Conservation (phyloP, 2,797 vertebrate species). For the Siniperca scherzeri region DNA sequence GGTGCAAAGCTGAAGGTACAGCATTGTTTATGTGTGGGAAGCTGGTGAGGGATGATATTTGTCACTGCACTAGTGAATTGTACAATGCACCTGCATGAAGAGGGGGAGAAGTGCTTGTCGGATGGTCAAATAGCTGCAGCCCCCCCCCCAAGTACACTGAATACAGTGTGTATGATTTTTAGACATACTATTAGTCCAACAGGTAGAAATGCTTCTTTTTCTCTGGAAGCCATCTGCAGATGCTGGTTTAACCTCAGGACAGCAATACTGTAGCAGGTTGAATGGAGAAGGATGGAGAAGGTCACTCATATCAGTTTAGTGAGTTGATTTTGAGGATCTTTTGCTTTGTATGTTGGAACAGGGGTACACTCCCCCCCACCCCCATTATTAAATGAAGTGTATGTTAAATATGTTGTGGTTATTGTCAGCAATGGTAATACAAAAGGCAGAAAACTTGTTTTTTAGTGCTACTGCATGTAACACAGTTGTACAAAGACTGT, state of each 20-base stretch:
- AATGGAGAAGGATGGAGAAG: not conserved
- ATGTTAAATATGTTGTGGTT: conserved; percentile 21
- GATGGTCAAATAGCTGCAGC: not conserved
- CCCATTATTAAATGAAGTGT: not conserved
- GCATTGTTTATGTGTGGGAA: not conserved
- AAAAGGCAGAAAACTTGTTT: conserved; percentile 13
- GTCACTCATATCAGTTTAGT: not conserved
- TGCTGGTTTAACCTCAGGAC: not conserved
- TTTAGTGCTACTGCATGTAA: conserved; percentile 34
- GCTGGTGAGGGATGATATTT: not conserved
- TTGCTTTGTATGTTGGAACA: not conserved
- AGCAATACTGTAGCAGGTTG: not conserved
- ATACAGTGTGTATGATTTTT: not conserved
- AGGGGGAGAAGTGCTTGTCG: not conserved
- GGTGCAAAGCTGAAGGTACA: not conserved
- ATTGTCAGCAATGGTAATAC: not conserved
- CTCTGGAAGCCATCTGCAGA: not conserved
- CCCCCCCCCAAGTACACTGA: not conserved
- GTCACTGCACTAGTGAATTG: not conserved
- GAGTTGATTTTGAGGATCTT: conserved; percentile 2
- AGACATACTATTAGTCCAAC: not conserved
- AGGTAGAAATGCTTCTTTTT: not conserved
- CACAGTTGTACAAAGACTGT: conserved; percentile 4
- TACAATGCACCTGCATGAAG: not conserved
- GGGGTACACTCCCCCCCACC: not conserved